Evolutionary conservation across 2,888 invertebrate species (phyloP).

Genomic region (Platypus cylindrus): DNA sequence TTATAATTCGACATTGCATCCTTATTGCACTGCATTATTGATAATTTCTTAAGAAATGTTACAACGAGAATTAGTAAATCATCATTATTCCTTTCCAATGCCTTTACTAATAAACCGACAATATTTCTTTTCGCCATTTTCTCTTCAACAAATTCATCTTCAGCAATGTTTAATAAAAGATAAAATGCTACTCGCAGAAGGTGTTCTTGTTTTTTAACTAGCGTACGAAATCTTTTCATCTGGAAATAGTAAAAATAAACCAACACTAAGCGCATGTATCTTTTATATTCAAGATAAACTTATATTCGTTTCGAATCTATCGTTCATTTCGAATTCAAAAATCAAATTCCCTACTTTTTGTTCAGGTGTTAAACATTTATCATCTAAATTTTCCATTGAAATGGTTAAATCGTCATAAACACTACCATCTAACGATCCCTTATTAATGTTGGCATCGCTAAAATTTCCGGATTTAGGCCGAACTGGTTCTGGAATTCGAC

Average conservation of each 20-base stretch:
- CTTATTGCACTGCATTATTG: conserved; percentile 89
- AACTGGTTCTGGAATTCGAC: conserved; percentile 58
- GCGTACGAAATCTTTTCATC: conserved; percentile 65
- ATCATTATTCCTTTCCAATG: conserved; percentile 79
- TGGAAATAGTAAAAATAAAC: conserved; percentile 1
- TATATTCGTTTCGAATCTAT: too few relatives aligned
- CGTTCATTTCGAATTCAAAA: neutral
- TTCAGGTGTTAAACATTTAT: conserved; percentile 30
- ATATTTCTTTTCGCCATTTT: conserved; percentile 95
- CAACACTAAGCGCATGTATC: too few relatives aligned
- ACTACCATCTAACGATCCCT: conserved; percentile 48
- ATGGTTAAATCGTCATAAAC: conserved; percentile 46
- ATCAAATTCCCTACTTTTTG: conserved; percentile 29
- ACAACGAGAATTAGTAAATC: conserved; percentile 82
- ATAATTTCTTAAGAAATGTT: conserved; percentile 89
- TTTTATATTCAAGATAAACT: too few relatives aligned
- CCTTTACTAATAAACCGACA: conserved; percentile 73
- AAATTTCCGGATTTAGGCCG: conserved; percentile 66
- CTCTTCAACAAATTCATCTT: conserved; percentile 88
- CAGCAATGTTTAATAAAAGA: conserved; percentile 86
- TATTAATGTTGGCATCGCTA: conserved; percentile 41
- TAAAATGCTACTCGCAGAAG: conserved; percentile 83
- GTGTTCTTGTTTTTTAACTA: conserved; percentile 89
- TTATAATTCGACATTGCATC: conserved; percentile 75
- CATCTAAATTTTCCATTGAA: conserved; percentile 34